These are phyloP conservation scores for Anableps anableps DNA, from an alignment of 2,797 vertebrate genomes.

Conservation along the genomic window DNA sequence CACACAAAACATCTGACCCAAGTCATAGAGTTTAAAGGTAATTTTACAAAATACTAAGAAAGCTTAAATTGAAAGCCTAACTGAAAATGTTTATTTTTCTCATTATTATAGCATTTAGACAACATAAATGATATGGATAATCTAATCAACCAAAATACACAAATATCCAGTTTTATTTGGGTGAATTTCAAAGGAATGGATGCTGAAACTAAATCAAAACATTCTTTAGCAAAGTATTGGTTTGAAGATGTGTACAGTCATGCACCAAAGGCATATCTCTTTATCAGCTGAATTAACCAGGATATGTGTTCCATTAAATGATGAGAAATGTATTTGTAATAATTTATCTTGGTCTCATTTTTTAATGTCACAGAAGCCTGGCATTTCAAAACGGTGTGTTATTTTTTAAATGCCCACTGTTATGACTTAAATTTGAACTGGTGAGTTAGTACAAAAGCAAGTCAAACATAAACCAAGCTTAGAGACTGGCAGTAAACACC, in stretches of 20 bases:
- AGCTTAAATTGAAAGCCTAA: too few species aligned
- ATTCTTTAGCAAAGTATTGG: too few species aligned
- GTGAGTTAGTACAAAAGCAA: conserved; percentile 23
- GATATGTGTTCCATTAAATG: not conserved
- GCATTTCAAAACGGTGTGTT: not conserved
- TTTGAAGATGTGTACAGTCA: not conserved
- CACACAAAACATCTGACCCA: too few species aligned
- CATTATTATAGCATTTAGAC: too few species aligned
- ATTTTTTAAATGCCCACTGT: not conserved
- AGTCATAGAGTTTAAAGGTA: too few species aligned
- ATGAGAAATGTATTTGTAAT: not conserved
- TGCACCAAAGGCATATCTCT: not conserved
- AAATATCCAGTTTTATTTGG: too few species aligned
- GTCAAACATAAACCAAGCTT: conserved; percentile 3
- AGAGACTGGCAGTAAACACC: conserved; percentile 23
- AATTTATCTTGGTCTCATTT: not conserved
- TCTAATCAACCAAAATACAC: too few species aligned
- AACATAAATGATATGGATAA: too few species aligned
- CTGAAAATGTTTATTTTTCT: too few species aligned
- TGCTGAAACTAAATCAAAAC: too few species aligned
- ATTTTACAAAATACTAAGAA: too few species aligned
- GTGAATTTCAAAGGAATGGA: too few species aligned
- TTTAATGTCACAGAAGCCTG: not conserved
- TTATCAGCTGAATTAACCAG: not conserved
- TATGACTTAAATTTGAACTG: conserved; percentile 40